Percentiles rank a stretch among this genome's conserved stretches.
Conservation (phyloP, 2,888 invertebrate genomes). For the Nezara viridula region DNA sequence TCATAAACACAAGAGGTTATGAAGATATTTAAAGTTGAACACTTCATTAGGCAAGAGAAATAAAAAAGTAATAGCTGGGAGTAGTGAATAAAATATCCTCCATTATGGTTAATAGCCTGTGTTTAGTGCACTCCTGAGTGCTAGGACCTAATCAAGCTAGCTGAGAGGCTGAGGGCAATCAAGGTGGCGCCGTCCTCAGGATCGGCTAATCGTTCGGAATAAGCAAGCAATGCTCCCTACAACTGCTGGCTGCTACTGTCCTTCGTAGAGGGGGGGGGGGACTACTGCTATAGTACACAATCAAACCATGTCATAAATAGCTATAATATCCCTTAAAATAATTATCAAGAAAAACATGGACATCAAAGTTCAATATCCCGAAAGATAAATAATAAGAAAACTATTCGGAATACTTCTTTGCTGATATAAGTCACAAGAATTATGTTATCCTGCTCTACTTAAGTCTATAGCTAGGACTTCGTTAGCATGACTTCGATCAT, state of each 20-base stretch:
- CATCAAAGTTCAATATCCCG: no score
- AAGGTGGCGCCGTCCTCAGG: not conserved
- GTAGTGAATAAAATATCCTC: not conserved
- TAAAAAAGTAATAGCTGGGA: not conserved
- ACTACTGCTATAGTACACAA: not conserved
- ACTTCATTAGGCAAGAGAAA: not conserved
- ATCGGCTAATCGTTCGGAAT: not conserved
- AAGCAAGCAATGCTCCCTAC: not conserved
- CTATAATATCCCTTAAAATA: no score
- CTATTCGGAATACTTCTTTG: no score
- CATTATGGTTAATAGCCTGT: not conserved
- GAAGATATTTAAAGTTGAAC: not conserved
- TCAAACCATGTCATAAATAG: no score
- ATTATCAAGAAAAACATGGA: not conserved
- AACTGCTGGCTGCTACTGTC: not conserved
- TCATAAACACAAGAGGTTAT: not conserved
- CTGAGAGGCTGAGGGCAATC: not conserved
- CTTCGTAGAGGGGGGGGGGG: not conserved
- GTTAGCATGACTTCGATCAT: no score
- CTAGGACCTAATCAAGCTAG: not conserved
- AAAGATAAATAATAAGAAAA: no score
- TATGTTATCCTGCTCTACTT: no score
- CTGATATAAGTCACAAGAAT: no score
- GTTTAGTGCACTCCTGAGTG: not conserved
- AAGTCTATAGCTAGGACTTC: no score